Base-by-base conservation (phyloP, 2,888 invertebrate species). In the Lissonota sp. region DNA sequence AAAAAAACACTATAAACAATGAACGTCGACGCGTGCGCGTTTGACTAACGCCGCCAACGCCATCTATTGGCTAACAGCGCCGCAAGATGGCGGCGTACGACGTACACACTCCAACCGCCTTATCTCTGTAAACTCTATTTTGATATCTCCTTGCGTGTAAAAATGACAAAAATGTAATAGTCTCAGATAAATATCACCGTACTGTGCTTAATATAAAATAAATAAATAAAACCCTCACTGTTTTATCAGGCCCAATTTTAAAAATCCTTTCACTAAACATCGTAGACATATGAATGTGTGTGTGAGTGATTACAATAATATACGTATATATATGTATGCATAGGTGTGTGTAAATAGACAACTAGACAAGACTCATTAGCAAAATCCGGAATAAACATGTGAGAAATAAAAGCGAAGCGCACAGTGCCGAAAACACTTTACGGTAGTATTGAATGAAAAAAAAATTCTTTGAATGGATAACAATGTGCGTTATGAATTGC, bases 71-170 rank as follows among this genome's bases (percentile, higher is more conserved):
- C 26, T 26, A 3, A 26, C 26, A 77, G 5, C 37, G 55, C 57
- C 63, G 60, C 83, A 87, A 86, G 80, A 87, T 87, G 87, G 87
- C 86, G 79, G 82, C 78, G 70, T 37, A 69, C 66, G 71, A 70
- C 79, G 83, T 76, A 26, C 26, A 26, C 26, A 26, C 26, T 26
- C n/a, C n/a, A n/a, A 26, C 26, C 26, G 26, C 26, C 26, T 26
- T 3, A 26, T 26, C 3, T 26, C 26, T 26, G 26, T 26, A 26
- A 82, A 82, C 57, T 64, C 51, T 81, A 71, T 85, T 85, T 80
- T 79, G 80, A 55, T 26, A 3, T 78, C 73, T 63, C 37, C 73
- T 55, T 78, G 77, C 51, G 53, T n/a, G n/a, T n/a, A n/a, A n/a
- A n/a, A n/a, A n/a, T n/a, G 53, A 7, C 8, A 8, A 63, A 42